Conservation (phyloP, 2,113 vertebrate species). For the Anoplopoma fimbria region DNA sequence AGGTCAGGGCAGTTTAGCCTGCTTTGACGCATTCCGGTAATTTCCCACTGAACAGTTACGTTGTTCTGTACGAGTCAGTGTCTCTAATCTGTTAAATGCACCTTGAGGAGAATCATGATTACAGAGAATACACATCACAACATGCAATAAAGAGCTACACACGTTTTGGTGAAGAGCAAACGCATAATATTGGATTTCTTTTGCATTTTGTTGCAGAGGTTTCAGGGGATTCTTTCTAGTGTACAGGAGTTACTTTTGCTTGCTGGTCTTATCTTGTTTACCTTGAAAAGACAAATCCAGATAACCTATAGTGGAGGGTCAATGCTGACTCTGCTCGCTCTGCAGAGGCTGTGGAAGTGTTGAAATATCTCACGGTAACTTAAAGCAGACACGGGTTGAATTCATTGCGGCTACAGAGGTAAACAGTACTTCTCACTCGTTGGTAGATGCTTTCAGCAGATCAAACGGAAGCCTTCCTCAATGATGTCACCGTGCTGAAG, state of each 20-base stretch:
- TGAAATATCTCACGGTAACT: background rate
- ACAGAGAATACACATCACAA: background rate
- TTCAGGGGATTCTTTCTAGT: background rate
- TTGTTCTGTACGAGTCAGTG: background rate
- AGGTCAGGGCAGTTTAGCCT: background rate
- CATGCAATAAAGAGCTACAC: background rate
- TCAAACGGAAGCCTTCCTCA: conserved; percentile 7
- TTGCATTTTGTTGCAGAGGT: background rate
- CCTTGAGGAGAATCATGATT: background rate
- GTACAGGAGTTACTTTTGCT: background rate
- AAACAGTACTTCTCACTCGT: background rate
- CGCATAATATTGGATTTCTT: background rate
- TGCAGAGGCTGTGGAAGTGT: background rate
- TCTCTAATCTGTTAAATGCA: background rate
- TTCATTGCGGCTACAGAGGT: background rate
- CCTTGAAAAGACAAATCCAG: conserved; percentile 19
- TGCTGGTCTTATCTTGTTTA: background rate
- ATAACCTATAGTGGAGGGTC: conserved; percentile 14
- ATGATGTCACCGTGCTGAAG: background rate
- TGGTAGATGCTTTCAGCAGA: background rate
- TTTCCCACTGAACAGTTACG: background rate
- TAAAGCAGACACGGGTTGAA: too few species aligned
- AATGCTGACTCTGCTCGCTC: background rate
- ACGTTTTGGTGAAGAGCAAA: background rate
- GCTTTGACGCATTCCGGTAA: background rate